phyloP scores from a whole-genome alignment of 2,113 vertebrate genomes.

The Microcebus lehilahytsara region DNA sequence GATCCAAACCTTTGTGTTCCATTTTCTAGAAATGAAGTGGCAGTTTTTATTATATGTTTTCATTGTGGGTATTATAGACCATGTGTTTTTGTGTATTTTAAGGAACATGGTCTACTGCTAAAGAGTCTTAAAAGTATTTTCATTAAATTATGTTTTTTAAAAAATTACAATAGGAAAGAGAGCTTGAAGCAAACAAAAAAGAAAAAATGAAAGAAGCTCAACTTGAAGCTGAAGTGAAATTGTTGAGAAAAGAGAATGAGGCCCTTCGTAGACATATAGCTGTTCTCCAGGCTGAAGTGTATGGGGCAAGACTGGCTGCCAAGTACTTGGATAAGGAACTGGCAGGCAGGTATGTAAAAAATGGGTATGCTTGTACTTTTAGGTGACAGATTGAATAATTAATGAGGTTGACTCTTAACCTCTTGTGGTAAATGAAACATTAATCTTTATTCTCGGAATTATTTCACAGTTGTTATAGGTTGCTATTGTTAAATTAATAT shows the following conservation, averaged over 20 bases:
- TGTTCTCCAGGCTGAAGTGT: slow-evolving; percentile 97
- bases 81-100: slow-evolving; percentile 42
- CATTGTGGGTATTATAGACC: neutral
- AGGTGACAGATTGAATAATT: neutral
- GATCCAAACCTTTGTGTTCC: neutral
- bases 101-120: neutral
- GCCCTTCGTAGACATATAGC: slow-evolving; percentile 97
- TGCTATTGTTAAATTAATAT: slow-evolving; percentile 10
- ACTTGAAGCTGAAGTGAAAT: slow-evolving; percentile 92
- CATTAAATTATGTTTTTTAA: slow-evolving; percentile 27
- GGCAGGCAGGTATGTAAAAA: slow-evolving; percentile 91
- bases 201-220: slow-evolving; percentile 95
- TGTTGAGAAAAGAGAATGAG: slow-evolving; percentile 96
- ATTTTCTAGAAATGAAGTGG: neutral
- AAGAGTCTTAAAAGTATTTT: slow-evolving; percentile 40
- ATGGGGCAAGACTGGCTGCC: slow-evolving; percentile 96
- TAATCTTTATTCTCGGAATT: neutral
- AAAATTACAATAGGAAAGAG: slow-evolving; percentile 82
- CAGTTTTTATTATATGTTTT: slow-evolving; percentile 35
- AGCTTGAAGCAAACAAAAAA: slow-evolving; percentile 95
- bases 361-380: neutral
- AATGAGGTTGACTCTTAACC: neutral
- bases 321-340: slow-evolving; percentile 99
- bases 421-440: neutral
- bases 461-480: neutral